Conservation (phyloP, 2,797 vertebrate species). For the Squalus acanthias region DNA sequence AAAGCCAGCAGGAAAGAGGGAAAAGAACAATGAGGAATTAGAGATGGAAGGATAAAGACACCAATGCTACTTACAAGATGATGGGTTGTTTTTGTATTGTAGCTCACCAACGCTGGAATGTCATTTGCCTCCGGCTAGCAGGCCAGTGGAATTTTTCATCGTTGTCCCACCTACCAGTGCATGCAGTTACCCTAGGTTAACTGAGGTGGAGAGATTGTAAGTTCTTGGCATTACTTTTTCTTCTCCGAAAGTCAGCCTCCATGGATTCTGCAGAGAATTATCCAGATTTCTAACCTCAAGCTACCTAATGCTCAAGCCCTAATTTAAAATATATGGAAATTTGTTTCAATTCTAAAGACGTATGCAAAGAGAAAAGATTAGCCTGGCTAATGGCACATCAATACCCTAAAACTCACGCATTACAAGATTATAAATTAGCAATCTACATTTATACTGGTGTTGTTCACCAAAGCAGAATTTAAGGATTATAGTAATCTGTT, state of each 20-base stretch:
- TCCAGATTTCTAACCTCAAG: not conserved
- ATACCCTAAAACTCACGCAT: not conserved
- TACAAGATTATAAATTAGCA: not conserved
- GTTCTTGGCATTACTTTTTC: not conserved
- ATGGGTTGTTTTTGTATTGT: not conserved
- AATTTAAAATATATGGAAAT: not conserved
- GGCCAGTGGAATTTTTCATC: not conserved
- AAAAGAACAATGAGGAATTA: not conserved
- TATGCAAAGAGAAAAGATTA: not conserved
- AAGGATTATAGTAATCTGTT: not conserved
- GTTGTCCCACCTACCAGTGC: not conserved
- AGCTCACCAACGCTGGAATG: not conserved
- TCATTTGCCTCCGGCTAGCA: not conserved
- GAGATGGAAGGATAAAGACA: not conserved
- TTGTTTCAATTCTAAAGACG: not conserved
- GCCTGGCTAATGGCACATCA: not conserved
- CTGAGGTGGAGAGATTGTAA: not conserved
- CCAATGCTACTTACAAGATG: not conserved
- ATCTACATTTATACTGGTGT: not conserved
- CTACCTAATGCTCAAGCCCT: not conserved
- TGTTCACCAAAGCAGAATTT: not conserved
- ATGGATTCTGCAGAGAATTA: not conserved
- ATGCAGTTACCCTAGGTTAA: not conserved
- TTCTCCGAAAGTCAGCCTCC: not conserved
- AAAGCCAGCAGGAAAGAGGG: not conserved